Evolutionary conservation across 2,888 invertebrate genomes (phyloP).

Genomic region (Drosophila lacicola): DNA sequence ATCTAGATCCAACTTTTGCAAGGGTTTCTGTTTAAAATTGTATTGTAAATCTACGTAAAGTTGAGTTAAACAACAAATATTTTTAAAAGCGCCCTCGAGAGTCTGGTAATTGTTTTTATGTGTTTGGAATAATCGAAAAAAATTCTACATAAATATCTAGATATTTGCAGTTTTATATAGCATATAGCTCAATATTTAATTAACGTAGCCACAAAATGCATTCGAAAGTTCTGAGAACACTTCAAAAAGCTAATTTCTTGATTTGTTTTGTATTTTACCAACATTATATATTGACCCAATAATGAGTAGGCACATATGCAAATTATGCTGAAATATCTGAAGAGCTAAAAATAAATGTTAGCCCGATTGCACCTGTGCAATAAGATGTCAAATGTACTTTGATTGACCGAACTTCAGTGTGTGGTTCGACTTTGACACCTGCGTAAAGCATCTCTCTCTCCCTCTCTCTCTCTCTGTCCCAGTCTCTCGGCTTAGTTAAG

Average conservation of each 20-base stretch:
- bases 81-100: too few species aligned
- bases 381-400: constrained; percentile 2
- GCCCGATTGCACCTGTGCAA: constrained; percentile 1
- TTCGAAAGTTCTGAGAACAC: neutral
- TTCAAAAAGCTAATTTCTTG: neutral
- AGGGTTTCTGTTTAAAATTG: too few species aligned
- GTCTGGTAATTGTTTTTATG: neutral
- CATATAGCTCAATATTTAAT: neutral
- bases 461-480: neutral
- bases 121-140: neutral
- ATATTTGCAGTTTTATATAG: constrained; percentile 1
- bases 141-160: neutral
- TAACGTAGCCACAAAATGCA: constrained; percentile 14
- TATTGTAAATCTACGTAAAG: too few species aligned
- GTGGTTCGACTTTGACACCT: constrained; percentile 19
- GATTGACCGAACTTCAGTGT: neutral
- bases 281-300: neutral
- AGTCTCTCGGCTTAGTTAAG: too few species aligned
- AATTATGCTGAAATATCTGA: too few species aligned
- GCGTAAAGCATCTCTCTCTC: constrained; percentile 4
- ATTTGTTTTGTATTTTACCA: neutral
- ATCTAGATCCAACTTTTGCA: too few species aligned
- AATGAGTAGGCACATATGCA: neutral
- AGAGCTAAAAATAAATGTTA: neutral
- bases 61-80: too few species aligned